A percentile compares a stretch with the other conserved stretches of the same genome.
Evolutionary conservation across 2,888 invertebrate species (phyloP).

Genomic region (Cataglyphis livida): DNA sequence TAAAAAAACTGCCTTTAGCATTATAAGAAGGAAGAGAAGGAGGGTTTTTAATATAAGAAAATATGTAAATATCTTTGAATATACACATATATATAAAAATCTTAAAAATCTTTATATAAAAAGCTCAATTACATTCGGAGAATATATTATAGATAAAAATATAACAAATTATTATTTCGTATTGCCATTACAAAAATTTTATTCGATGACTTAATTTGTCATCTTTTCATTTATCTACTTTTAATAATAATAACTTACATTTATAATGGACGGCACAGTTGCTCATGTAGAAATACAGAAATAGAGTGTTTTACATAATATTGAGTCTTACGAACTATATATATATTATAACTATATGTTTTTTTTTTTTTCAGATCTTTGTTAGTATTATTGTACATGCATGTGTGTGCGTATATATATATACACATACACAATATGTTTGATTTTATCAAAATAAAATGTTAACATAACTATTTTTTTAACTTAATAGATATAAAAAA

Average conservation of each 20-base stretch:
- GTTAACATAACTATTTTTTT: too few species aligned
- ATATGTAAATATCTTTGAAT: not conserved
- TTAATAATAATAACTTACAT: not conserved
- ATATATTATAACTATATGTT: too few species aligned
- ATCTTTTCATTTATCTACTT: not conserved
- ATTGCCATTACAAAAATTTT: not conserved
- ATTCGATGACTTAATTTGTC: not conserved
- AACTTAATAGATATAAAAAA: too few species aligned
- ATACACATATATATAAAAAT: not conserved
- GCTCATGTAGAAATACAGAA: conserved; percentile 1
- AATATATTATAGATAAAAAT: conserved; percentile 20
- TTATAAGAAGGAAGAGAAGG: not conserved
- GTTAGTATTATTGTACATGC: too few species aligned
- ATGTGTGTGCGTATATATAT: too few species aligned
- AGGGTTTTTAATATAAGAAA: not conserved
- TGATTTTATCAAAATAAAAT: too few species aligned
- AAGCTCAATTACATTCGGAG: not conserved
- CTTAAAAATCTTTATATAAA: not conserved
- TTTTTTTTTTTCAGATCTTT: too few species aligned
- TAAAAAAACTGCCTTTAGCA: conserved; percentile 1
- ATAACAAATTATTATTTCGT: not conserved
- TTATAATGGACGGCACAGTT: conserved; percentile 37
- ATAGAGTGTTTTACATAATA: not conserved
- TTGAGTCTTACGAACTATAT: not conserved
- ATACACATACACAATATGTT: too few species aligned